Conservation (phyloP, 2,888 invertebrate species). For the Drosophila quinaria region DNA sequence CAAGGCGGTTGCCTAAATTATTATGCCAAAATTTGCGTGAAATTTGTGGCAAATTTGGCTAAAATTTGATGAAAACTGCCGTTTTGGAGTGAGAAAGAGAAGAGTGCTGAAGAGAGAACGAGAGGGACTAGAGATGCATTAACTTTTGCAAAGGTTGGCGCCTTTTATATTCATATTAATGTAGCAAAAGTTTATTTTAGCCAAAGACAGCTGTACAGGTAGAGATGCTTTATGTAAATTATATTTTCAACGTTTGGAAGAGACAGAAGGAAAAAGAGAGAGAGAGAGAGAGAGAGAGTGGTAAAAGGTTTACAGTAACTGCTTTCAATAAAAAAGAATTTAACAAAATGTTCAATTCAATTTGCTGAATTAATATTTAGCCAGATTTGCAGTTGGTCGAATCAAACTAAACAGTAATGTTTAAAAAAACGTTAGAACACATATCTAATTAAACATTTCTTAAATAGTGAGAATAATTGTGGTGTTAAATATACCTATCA, state of each 20-base stretch:
- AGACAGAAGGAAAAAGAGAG: neutral
- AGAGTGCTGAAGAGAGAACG: neutral
- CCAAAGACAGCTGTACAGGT: conserved; percentile 16
- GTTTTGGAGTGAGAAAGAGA: conserved; percentile 3
- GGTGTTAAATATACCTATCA: neutral
- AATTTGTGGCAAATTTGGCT: conserved; percentile 45
- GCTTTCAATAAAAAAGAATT: conserved; percentile 22
- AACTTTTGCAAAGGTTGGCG: conserved; percentile 38
- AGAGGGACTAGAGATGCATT: neutral
- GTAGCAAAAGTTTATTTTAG: conserved; percentile 47
- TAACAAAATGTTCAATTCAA: conserved; percentile 50
- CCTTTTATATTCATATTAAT: conserved; percentile 47
- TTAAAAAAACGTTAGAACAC: neutral
- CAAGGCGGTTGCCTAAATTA: conserved; percentile 35
- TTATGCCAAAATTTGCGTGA: conserved; percentile 43
- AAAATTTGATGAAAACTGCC: conserved; percentile 37
- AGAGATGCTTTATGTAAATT: conserved; percentile 24
- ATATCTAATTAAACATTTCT: neutral
- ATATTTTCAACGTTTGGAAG: conserved; percentile 17
- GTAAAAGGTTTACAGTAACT: neutral
- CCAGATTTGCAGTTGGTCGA: neutral
- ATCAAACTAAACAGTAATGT: neutral
- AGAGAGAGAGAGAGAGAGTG: neutral
- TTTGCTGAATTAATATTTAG: conserved; percentile 47
- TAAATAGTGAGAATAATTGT: neutral